Conservation (phyloP, 2,113 vertebrate species). For the Formicarius rufipectus region DNA sequence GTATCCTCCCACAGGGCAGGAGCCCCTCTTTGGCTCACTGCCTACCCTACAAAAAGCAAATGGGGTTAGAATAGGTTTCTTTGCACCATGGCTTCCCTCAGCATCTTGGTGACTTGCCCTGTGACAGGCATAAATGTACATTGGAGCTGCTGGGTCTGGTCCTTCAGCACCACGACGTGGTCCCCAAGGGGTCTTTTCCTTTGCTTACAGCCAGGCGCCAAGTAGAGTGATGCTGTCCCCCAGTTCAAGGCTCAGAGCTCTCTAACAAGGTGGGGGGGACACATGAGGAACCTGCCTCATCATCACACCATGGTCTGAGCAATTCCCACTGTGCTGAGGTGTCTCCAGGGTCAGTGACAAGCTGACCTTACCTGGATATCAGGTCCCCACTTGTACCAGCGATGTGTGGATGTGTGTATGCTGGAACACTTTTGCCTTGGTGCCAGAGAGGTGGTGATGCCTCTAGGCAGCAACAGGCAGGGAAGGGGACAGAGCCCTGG, state of each 20-base stretch:
- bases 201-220: background rate
- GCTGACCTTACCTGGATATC: background rate
- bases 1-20: background rate
- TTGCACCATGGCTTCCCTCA: background rate
- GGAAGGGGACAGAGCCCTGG: background rate
- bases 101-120: background rate
- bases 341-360: background rate
- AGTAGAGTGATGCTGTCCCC: background rate
- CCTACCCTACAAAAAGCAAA: background rate
- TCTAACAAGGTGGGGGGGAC: background rate
- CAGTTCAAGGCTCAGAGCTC: background rate
- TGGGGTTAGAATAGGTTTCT: background rate
- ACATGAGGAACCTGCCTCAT: background rate
- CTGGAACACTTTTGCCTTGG: background rate
- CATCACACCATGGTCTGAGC: accelerated
- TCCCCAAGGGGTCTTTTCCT: background rate
- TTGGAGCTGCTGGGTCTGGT: background rate
- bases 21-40: background rate
- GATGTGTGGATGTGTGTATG: background rate
- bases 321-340: background rate
- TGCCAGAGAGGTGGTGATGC: background rate
- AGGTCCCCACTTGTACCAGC: background rate
- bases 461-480: background rate
- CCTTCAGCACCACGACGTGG: background rate
- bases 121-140: background rate